Evolutionary conservation across 1,140 invertebrate species (phyloP).

Genomic region (Diuraphis noxia): DNA sequence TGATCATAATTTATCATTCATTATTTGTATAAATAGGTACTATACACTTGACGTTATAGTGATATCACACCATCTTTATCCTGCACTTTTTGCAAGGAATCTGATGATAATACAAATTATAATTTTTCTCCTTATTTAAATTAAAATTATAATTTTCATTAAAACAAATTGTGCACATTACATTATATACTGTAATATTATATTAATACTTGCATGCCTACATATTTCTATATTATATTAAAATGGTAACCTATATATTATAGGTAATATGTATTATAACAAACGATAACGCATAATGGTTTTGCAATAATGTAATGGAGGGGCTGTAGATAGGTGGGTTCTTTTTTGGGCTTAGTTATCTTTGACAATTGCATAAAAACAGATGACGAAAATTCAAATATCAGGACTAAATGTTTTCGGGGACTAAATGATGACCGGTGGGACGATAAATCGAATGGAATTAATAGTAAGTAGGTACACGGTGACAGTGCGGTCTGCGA

Average conservation of each 20-base stretch:
- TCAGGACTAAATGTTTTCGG: background rate
- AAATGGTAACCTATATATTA: background rate
- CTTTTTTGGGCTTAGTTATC: background rate
- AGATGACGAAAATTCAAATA: background rate
- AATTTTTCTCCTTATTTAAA: background rate
- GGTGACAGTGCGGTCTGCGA: background rate
- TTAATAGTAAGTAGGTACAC: slow-evolving; percentile 14
- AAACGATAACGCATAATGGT: background rate
- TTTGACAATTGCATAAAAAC: background rate
- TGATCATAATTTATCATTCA: background rate
- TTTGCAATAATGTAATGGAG: background rate
- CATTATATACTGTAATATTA: background rate
- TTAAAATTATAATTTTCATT: background rate
- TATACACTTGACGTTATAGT: background rate
- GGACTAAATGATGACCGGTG: background rate
- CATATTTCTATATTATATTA: too few relatives aligned
- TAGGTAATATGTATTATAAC: background rate
- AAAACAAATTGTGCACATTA: background rate
- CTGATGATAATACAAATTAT: background rate
- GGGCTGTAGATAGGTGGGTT: background rate
- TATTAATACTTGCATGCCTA: too few relatives aligned
- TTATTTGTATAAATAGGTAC: background rate
- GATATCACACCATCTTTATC: background rate
- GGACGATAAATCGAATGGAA: slow-evolving; percentile 13
- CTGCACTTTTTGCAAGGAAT: background rate